A percentile compares a stretch with the other conserved stretches of the same genome.
phyloP scores from a whole-genome alignment of 2,113 vertebrate species.

The Spea bombifrons region DNA sequence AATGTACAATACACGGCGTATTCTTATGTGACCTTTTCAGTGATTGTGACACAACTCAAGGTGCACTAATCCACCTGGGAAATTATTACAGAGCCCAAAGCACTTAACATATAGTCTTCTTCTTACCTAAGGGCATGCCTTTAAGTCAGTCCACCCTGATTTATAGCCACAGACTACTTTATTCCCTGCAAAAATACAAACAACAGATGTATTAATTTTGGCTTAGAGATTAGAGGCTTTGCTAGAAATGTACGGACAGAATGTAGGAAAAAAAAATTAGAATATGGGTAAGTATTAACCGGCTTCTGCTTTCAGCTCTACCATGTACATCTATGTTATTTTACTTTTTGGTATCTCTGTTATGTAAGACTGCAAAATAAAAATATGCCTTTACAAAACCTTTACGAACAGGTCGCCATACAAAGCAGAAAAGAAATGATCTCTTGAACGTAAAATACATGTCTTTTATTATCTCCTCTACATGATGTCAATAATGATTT shows the following conservation, averaged over 20 bases:
- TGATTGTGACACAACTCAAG: background rate
- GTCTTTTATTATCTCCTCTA: constrained; percentile 23
- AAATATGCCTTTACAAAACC: too few species aligned
- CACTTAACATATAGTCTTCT: background rate
- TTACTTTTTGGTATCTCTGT: too few species aligned
- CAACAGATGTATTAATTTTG: too few species aligned
- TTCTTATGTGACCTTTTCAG: constrained; percentile 1
- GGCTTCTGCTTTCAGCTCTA: too few species aligned
- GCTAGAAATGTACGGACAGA: too few species aligned
- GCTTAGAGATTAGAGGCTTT: too few species aligned
- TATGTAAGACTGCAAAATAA: too few species aligned
- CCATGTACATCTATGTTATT: too few species aligned
- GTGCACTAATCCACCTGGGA: background rate
- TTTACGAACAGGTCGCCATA: too few species aligned
- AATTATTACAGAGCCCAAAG: background rate
- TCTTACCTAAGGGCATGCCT: background rate
- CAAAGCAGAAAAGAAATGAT: background rate
- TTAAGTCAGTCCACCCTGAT: background rate
- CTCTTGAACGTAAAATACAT: background rate
- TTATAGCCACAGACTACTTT: constrained; percentile 2
- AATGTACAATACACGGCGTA: background rate
- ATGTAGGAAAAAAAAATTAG: too few species aligned
- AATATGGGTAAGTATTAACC: too few species aligned
- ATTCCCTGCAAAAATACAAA: background rate
- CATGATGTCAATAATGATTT: constrained; percentile 34